Evolutionary conservation across 2,113 vertebrate species (phyloP).

Genomic region (Phycodurus eques): DNA sequence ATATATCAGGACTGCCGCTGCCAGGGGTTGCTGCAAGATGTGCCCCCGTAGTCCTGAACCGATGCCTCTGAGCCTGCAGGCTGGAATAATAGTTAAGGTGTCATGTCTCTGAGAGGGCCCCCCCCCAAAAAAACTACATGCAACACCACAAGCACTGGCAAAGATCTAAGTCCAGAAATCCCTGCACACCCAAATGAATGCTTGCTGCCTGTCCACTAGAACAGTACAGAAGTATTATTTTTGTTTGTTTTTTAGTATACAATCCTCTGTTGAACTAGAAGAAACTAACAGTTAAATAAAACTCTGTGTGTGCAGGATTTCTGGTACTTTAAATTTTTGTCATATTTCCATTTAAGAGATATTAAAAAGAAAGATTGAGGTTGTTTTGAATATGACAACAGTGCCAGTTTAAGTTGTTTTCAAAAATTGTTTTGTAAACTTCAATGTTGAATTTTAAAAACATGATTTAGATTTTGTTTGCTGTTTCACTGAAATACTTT

Average conservation of each 20-base stretch:
- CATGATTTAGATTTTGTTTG: conserved; percentile 9
- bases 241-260: neutral
- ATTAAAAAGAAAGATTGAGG: neutral
- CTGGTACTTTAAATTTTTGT: conserved; percentile 11
- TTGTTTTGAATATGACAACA: conserved; percentile 1
- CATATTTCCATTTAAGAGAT: neutral
- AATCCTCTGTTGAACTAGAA: neutral
- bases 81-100: conserved; percentile 62
- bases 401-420: neutral
- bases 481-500: neutral
- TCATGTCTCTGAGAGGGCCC: conserved; percentile 41
- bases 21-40: conserved; percentile 15
- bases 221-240: neutral
- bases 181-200: conserved; percentile 18
- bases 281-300: conserved; percentile 4
- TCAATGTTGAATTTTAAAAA: conserved; percentile 13
- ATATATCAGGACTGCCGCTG: conserved; percentile 37
- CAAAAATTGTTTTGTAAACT: neutral
- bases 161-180: conserved; percentile 8
- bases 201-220: neutral
- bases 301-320: conserved; percentile 18
- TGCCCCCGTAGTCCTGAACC: conserved; percentile 56
- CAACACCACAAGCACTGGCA: conserved; percentile 16
- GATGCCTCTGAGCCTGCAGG: conserved; percentile 37
- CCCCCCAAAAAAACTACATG: neutral